These are phyloP conservation scores for Engystomops pustulosus DNA, from an alignment of 2,113 vertebrate species.

Conservation along the genomic window DNA sequence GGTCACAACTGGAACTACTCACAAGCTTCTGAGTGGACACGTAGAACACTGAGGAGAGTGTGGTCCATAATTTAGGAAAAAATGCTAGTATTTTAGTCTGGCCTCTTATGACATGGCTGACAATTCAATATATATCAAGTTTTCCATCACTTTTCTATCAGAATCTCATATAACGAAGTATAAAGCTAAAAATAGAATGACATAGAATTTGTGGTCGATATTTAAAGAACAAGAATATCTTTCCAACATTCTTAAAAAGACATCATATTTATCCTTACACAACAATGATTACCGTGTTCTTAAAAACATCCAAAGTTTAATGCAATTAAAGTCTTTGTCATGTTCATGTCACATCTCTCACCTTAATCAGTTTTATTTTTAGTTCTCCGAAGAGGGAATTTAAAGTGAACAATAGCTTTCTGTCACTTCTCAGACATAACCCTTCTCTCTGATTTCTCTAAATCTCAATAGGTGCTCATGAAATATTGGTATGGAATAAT, in stretches of 20 bases:
- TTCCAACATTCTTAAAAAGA: background rate
- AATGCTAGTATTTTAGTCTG: too few relatives aligned
- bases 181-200: background rate
- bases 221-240: background rate
- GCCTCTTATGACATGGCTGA: too few relatives aligned
- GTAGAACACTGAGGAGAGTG: too few relatives aligned
- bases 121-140: too few relatives aligned
- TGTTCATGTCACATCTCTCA: background rate
- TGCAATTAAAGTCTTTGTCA: constrained; percentile 22
- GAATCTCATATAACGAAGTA: background rate
- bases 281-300: background rate
- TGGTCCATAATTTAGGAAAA: too few relatives aligned
- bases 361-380: constrained; percentile 34
- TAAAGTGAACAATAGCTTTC: background rate
- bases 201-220: background rate
- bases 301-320: constrained; percentile 8
- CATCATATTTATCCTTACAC: background rate
- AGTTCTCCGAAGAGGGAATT: background rate
- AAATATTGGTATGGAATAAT: constrained; percentile 39
- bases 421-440: background rate
- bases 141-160: too few relatives aligned
- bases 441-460: constrained; percentile 4
- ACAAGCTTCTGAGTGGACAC: too few relatives aligned
- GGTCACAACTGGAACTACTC: too few relatives aligned
- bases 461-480: constrained; percentile 25